Conservation (phyloP, 2,797 vertebrate genomes). For the Syndactyla subalaris region DNA sequence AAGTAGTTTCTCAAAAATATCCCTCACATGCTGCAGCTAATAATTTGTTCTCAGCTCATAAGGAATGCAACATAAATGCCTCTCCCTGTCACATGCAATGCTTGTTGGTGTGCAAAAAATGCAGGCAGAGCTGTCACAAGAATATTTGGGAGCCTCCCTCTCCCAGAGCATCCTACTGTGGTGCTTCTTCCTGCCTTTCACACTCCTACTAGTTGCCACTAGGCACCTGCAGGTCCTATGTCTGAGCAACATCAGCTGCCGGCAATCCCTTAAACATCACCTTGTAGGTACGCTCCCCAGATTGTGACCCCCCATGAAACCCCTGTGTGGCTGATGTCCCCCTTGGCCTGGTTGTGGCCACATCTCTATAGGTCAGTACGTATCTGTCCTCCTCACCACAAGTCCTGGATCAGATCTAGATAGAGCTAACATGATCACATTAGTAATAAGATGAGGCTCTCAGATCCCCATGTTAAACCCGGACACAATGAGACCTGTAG, state of each 20-base stretch:
- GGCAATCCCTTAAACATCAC: not conserved
- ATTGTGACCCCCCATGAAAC: not conserved
- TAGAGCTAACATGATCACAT: rapidly evolving
- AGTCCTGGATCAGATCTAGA: not conserved
- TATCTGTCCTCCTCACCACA: not conserved
- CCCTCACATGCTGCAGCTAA: not conserved
- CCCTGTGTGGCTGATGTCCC: not conserved
- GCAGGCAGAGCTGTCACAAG: not conserved
- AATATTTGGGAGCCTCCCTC: not conserved
- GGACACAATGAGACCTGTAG: not conserved
- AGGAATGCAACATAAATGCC: not conserved
- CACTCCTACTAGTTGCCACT: not conserved
- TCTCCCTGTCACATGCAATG: not conserved
- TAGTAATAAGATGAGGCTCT: not conserved
- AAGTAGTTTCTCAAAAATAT: not conserved
- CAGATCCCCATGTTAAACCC: not conserved
- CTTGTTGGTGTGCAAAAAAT: not conserved
- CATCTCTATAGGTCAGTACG: not conserved
- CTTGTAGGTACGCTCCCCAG: not conserved
- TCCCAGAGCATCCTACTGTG: not conserved
- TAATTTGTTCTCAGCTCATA: not conserved
- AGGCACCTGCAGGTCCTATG: not conserved
- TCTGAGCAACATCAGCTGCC: not conserved
- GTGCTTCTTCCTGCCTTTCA: not conserved
- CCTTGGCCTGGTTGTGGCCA: not conserved